phyloP scores from a whole-genome alignment of 92 coral and sea anemone genomes.

The Phenganax subtilis region DNA sequence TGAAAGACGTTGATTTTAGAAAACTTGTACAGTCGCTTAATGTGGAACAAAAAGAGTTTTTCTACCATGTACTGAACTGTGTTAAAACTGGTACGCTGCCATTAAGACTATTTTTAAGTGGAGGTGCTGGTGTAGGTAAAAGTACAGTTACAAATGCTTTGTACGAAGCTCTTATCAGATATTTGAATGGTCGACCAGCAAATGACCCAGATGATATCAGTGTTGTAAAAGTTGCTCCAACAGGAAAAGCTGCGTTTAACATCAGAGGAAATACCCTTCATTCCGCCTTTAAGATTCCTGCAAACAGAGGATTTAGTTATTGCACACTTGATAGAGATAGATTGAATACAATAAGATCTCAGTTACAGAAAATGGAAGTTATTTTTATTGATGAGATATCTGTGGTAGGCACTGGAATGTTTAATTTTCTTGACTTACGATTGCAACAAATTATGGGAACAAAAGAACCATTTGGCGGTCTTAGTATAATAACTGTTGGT shows the following conservation, averaged over 20 bases:
- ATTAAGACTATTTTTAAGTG: conserved; percentile 38
- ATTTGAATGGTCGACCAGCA: conserved; percentile 26
- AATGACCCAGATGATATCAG: conserved; percentile 36
- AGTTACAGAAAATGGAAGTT: conserved; percentile 37
- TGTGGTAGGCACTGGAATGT: conserved; percentile 62
- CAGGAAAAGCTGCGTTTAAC: conserved; percentile 20
- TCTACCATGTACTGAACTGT: conserved; percentile 41
- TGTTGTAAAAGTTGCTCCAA: conserved; percentile 42
- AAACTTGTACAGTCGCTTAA: neutral
- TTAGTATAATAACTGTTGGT: conserved; percentile 56
- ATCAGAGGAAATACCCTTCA: conserved; percentile 39
- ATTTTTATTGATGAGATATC: conserved; percentile 54
- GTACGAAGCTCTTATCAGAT: conserved; percentile 47
- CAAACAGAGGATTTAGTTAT: neutral
- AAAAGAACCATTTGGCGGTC: conserved; percentile 52
- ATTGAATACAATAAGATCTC: conserved; percentile 46
- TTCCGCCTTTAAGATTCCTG: conserved; percentile 39
- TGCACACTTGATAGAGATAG: conserved; percentile 38
- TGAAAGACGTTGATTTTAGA: conserved; percentile 30
- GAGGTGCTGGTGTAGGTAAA: conserved; percentile 58
- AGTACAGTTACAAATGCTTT: conserved; percentile 54
- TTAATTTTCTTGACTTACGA: conserved; percentile 56
- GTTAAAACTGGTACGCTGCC: conserved; percentile 36
- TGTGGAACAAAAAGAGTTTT: conserved; percentile 37
- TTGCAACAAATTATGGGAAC: conserved; percentile 14